Conservation (phyloP, 2,113 vertebrate genomes). For the Alethe castanea region DNA sequence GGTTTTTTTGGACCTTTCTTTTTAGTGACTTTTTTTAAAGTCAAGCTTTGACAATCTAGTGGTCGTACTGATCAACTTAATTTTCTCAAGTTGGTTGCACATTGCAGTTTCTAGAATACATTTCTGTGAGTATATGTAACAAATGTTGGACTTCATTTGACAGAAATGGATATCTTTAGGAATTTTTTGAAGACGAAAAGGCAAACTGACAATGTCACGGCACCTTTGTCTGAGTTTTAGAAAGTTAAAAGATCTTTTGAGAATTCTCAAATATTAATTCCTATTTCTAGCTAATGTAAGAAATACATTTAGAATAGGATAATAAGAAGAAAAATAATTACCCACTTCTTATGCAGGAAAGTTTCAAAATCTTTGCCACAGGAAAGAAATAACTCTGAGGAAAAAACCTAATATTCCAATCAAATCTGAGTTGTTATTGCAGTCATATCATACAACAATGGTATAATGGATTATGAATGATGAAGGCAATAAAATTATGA, state of each 20-base stretch:
- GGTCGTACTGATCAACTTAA: neutral
- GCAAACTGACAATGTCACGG: neutral
- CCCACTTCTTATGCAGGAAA: neutral
- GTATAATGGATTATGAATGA: neutral
- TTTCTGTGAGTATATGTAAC: neutral
- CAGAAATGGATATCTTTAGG: neutral
- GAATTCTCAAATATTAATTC: neutral
- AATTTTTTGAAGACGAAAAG: neutral
- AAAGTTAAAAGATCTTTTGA: neutral
- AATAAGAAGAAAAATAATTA: neutral
- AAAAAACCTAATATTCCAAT: neutral
- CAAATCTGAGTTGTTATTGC: neutral
- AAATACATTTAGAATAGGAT: neutral
- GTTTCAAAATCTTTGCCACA: neutral
- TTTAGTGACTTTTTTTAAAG: neutral
- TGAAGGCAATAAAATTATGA: neutral
- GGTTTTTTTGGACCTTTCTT: neutral
- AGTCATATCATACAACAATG: neutral
- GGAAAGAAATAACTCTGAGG: neutral
- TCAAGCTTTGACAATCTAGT: neutral
- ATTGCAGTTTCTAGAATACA: neutral
- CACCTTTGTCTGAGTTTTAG: neutral
- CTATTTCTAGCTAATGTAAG: neutral
- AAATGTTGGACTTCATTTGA: neutral
- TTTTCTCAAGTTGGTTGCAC: neutral